A percentile compares a stretch with the other conserved stretches of the same genome.
These are phyloP conservation scores for Procambarus virginalis DNA, from an alignment of 1,140 invertebrate genomes.

Conservation along the genomic window DNA sequence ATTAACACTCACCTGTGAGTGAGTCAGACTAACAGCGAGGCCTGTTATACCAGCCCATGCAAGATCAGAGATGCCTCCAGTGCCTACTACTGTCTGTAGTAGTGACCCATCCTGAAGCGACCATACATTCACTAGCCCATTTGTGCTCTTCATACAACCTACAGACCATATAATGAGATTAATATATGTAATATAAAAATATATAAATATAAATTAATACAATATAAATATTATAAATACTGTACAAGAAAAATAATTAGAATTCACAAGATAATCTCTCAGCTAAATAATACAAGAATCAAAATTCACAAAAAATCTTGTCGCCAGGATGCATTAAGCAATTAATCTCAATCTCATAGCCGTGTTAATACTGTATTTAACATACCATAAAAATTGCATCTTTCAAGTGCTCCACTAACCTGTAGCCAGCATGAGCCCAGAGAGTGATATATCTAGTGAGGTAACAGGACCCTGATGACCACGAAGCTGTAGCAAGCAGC, in stretches of 20 bases:
- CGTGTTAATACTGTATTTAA: too few species aligned
- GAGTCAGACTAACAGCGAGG: conserved; percentile 74
- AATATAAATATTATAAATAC: neutral
- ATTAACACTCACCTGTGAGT: conserved; percentile 14
- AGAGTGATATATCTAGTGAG: conserved; percentile 76
- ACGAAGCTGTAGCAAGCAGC: conserved; percentile 74
- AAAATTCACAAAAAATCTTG: too few species aligned
- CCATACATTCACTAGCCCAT: conserved; percentile 81
- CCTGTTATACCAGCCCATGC: conserved; percentile 76
- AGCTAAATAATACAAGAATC: too few species aligned
- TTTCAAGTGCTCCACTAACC: conserved; percentile 71
- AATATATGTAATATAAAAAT: neutral
- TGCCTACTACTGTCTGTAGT: conserved; percentile 78
- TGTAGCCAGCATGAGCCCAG: conserved; percentile 78
- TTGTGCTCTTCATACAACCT: conserved; percentile 73
- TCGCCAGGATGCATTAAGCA: too few species aligned
- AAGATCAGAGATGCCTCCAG: conserved; percentile 76
- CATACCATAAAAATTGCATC: too few species aligned
- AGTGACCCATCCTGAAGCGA: conserved; percentile 79
- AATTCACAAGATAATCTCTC: too few species aligned
- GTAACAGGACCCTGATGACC: conserved; percentile 78
- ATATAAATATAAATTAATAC: too few species aligned
- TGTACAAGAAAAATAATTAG: too few species aligned
- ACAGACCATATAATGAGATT: neutral
- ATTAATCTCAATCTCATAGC: too few species aligned